Evolutionary conservation across 2,113 vertebrate genomes (phyloP).

Genomic region (Myotis davidii): DNA sequence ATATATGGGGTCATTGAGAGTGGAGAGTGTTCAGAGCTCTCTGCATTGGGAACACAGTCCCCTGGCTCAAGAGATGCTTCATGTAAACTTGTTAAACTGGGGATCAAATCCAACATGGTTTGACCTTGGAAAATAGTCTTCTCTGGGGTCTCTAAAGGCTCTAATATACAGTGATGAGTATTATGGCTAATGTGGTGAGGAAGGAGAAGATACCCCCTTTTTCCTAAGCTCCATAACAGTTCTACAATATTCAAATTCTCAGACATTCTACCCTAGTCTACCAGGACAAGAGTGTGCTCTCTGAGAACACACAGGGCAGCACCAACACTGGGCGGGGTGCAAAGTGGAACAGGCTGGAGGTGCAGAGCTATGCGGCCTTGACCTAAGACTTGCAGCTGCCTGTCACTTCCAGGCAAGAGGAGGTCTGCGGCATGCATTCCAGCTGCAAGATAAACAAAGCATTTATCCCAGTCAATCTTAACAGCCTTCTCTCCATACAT

Average conservation of each 20-base stretch:
- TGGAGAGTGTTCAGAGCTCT: neutral
- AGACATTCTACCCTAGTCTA: neutral
- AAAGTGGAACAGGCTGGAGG: neutral
- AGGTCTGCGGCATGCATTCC: neutral
- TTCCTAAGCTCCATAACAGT: neutral
- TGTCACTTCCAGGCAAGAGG: neutral
- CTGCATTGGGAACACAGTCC: neutral
- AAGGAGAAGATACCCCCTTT: neutral
- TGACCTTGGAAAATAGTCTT: neutral
- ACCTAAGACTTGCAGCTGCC: neutral
- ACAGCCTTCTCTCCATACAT: constrained; percentile 60
- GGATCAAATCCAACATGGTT: neutral
- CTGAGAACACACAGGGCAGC: neutral
- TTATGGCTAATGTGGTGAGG: neutral
- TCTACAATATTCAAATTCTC: neutral
- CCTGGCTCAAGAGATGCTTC: neutral
- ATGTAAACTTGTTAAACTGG: neutral
- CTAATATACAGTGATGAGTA: neutral
- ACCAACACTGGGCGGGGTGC: too few relatives aligned
- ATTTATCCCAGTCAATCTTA: constrained; percentile 68
- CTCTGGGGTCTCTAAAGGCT: neutral
- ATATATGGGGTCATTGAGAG: neutral
- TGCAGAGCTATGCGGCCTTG: fast-evolving
- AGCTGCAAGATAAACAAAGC: constrained; percentile 52
- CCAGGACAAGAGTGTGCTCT: neutral